These are phyloP conservation scores for Macropodus opercularis DNA, from an alignment of 2,797 vertebrate species.

Conservation along the genomic window DNA sequence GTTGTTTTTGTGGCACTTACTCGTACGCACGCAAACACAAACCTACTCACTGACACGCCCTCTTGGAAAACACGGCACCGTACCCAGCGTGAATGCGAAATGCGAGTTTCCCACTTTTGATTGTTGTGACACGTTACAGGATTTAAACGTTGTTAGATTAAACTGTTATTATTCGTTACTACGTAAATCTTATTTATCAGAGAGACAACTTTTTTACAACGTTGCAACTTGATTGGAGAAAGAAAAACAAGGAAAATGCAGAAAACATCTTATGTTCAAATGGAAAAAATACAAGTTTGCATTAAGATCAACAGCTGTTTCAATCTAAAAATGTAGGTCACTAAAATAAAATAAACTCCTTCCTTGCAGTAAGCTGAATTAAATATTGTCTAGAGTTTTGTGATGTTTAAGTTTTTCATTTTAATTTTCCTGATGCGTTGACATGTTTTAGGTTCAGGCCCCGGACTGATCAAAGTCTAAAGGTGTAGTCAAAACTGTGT, in stretches of 20 bases:
- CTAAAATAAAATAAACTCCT: background rate
- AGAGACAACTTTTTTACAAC: background rate
- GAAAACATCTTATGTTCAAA: background rate
- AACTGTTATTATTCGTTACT: background rate
- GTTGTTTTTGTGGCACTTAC: slow-evolving; percentile 21
- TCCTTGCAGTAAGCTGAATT: background rate
- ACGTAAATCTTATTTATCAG: background rate
- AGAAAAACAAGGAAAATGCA: background rate
- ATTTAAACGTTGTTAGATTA: background rate
- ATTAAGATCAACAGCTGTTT: background rate
- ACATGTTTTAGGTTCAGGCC: background rate
- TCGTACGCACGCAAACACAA: slow-evolving; percentile 9
- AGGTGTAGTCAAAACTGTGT: background rate
- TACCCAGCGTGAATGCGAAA: slow-evolving; percentile 12
- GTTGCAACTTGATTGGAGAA: background rate
- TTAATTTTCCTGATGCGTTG: background rate
- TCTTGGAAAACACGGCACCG: slow-evolving; percentile 7
- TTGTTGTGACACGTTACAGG: slow-evolving; percentile 2
- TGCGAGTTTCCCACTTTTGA: slow-evolving; percentile 14
- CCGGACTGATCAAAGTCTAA: background rate
- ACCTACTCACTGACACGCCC: slow-evolving; percentile 5
- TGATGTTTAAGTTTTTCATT: background rate
- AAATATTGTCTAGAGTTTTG: background rate
- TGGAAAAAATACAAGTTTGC: background rate
- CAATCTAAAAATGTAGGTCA: background rate